A percentile compares a stretch with the other conserved stretches of the same genome.
Evolutionary conservation across 2,113 vertebrate species (phyloP).

Genomic region (Osmerus eperlanus): DNA sequence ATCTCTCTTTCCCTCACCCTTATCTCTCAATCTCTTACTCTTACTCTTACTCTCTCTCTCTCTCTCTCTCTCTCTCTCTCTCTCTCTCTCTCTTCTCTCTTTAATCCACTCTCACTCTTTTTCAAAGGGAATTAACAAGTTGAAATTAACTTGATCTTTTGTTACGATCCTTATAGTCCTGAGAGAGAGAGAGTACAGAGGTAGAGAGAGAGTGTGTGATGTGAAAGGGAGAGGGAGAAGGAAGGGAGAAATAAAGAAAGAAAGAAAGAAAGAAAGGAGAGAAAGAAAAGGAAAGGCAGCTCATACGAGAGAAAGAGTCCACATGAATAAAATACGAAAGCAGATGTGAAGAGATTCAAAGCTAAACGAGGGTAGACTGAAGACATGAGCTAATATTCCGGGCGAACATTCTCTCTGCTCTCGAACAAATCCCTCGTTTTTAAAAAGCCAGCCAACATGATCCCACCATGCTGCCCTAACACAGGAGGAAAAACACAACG

Average conservation of each 20-base stretch:
- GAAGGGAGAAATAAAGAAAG: background rate
- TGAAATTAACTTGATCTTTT: conserved; percentile 67
- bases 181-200: conserved; percentile 18
- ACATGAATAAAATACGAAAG: conserved; percentile 62
- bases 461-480: conserved; percentile 13
- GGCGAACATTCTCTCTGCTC: conserved; percentile 43
- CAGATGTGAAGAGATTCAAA: conserved; percentile 40
- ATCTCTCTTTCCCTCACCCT: background rate
- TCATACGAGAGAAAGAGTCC: conserved; percentile 26
- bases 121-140: conserved; percentile 69
- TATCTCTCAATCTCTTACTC: background rate
- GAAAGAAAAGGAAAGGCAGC: conserved; percentile 7
- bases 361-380: conserved; percentile 50
- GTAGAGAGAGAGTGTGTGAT: conserved; percentile 18
- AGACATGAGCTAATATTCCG: conserved; percentile 33
- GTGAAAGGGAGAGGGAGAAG: background rate
- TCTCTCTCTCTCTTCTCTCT: background rate
- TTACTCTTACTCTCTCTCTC: conserved; percentile 25
- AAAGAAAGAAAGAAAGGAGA: background rate
- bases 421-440: conserved; percentile 44
- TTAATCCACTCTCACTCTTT: conserved; percentile 12
- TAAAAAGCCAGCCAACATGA: conserved; percentile 8
- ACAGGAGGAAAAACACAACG: background rate
- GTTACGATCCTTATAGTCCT: conserved; percentile 26
- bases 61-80: background rate